A percentile compares a stretch with the other conserved stretches of the same genome.
Evolutionary conservation across 1,140 invertebrate species (phyloP).

Genomic region (Pseudomyrmex cubaensis): DNA sequence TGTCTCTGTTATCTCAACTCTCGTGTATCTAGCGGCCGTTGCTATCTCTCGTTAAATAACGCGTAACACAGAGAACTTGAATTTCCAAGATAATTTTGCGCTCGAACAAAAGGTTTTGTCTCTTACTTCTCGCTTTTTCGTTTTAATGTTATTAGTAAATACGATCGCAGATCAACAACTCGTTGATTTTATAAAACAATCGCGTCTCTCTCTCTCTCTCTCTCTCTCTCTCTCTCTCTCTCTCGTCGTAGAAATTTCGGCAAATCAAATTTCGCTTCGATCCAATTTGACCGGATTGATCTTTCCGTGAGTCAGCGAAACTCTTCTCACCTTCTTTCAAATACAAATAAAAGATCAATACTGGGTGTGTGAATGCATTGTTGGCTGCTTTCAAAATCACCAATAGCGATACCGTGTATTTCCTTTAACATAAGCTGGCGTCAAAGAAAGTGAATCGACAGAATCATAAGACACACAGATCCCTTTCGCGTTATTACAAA

Average conservation of each 20-base stretch:
- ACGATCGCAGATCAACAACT: neutral
- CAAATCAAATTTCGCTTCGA: slow-evolving; percentile 33
- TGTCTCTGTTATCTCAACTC: slow-evolving; percentile 23
- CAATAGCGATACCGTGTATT: neutral
- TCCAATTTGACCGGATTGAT: slow-evolving; percentile 13
- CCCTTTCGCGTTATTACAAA: slow-evolving; percentile 3
- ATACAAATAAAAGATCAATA: slow-evolving; percentile 34
- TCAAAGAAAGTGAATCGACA: slow-evolving; percentile 27
- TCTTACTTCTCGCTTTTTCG: neutral
- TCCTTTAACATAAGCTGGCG: slow-evolving; percentile 27
- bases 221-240: neutral
- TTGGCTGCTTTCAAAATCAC: slow-evolving; percentile 46
- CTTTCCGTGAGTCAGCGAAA: slow-evolving; percentile 39
- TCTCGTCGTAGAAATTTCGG: neutral
- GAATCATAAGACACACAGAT: slow-evolving; percentile 8
- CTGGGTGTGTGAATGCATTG: slow-evolving; percentile 22
- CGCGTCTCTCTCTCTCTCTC: neutral
- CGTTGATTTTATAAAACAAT: slow-evolving; percentile 55
- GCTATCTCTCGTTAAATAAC: neutral
- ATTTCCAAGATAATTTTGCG: neutral
- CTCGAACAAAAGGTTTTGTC: neutral
- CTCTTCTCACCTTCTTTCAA: neutral
- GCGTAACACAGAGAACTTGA: neutral
- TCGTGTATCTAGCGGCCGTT: neutral
- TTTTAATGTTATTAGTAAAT: neutral